phyloP scores from a whole-genome alignment of 2,797 vertebrate species.

The Eulemur coronatus region DNA sequence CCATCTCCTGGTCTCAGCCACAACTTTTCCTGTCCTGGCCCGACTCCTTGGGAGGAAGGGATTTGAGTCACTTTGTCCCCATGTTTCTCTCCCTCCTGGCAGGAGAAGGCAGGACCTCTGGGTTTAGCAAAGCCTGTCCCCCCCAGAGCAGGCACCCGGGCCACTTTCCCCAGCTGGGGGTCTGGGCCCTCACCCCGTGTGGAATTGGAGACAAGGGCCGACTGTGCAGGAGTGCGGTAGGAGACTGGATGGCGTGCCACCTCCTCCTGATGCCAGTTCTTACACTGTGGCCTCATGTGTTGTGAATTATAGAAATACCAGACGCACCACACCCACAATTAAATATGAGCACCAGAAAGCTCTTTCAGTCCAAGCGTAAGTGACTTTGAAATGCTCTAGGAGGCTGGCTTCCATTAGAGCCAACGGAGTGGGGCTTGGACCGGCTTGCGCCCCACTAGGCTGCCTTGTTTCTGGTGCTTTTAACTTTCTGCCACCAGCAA shows the following conservation, averaged over 20 bases:
- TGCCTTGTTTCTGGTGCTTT: background rate
- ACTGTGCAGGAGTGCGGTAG: background rate
- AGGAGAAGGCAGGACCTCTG: background rate
- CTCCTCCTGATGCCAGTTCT: conserved; percentile 23
- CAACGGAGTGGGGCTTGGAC: fast-evolving
- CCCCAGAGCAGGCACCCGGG: background rate
- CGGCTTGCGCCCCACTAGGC: fast-evolving
- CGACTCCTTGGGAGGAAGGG: background rate
- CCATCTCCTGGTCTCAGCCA: background rate
- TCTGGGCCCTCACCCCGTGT: background rate
- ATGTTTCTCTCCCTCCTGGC: background rate
- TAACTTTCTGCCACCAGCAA: background rate
- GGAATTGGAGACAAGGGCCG: background rate
- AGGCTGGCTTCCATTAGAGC: background rate
- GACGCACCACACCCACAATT: conserved; percentile 58
- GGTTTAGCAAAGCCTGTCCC: background rate
- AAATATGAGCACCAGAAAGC: conserved; percentile 5
- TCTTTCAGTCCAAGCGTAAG: background rate
- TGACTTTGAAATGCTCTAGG: background rate
- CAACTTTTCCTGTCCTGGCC: background rate
- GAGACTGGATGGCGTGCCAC: background rate
- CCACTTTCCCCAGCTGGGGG: conserved; percentile 14
- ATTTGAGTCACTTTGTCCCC: background rate
- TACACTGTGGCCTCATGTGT: conserved; percentile 28
- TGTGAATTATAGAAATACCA: conserved; percentile 63